A percentile compares a stretch with the other conserved stretches of the same genome.
phyloP scores from a whole-genome alignment of 2,888 invertebrate species.

The Pyrgus malvae region DNA sequence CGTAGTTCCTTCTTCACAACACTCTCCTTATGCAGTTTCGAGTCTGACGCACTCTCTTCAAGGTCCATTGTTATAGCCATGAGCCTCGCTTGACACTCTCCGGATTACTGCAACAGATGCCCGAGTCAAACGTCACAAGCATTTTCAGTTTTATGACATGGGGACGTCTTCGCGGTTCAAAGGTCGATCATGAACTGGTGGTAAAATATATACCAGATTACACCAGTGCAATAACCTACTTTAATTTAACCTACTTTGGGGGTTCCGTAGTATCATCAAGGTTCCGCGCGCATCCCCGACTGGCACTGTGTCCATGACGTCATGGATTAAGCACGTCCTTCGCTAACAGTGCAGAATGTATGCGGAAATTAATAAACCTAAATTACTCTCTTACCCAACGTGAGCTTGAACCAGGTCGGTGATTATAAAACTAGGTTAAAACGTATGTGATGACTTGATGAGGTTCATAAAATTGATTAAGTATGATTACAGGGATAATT shows the following conservation, averaged over 20 bases:
- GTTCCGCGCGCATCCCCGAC: conserved; percentile 68
- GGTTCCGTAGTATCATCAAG: conserved; percentile 66
- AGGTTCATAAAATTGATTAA: conserved; percentile 40
- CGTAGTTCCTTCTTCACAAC: conserved; percentile 65
- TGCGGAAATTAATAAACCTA: conserved; percentile 70
- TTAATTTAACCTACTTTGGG: conserved; percentile 77
- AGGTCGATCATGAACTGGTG: conserved; percentile 56
- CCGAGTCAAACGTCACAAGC: conserved; percentile 42
- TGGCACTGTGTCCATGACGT: conserved; percentile 76
- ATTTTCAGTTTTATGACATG: conserved; percentile 44
- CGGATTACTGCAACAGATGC: conserved; percentile 55
- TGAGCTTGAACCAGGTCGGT: conserved; percentile 50
- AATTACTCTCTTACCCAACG: conserved; percentile 61
- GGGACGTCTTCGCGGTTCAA: conserved; percentile 51
- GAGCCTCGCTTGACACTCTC: conserved; percentile 44
- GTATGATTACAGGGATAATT: conserved; percentile 28
- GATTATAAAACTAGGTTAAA: conserved; percentile 60
- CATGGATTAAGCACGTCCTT: conserved; percentile 57
- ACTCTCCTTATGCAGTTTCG: conserved; percentile 72
- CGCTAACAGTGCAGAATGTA: conserved; percentile 58
- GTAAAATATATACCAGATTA: conserved; percentile 54
- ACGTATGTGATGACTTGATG: conserved; percentile 49
- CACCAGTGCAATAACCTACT: conserved; percentile 78
- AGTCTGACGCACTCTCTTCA: conserved; percentile 73
- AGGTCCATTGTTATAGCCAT: conserved; percentile 78